phyloP scores from a whole-genome alignment of 1,140 invertebrate genomes.

The Cydia pomonella region DNA sequence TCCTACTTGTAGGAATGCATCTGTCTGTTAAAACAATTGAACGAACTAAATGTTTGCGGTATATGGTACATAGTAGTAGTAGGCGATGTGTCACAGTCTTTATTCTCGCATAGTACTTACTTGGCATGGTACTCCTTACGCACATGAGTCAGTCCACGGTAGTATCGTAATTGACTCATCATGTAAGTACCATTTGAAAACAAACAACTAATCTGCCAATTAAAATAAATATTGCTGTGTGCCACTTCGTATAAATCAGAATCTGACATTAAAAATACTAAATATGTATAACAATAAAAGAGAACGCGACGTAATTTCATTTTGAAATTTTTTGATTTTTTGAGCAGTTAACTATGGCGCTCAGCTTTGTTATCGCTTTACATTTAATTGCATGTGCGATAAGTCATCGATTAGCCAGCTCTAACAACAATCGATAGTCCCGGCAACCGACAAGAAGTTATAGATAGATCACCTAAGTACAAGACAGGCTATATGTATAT shows the following conservation, averaged over 20 bases:
- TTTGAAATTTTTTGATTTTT: background rate
- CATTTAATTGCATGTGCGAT: slow-evolving; percentile 29
- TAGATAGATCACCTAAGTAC: background rate
- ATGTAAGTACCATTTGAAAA: slow-evolving; percentile 14
- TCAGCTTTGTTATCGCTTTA: slow-evolving; percentile 14
- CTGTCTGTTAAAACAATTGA: slow-evolving; percentile 29
- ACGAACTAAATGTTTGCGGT: slow-evolving; percentile 39
- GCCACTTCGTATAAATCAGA: background rate
- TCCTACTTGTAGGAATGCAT: slow-evolving; percentile 11
- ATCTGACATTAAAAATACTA: background rate
- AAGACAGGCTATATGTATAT: no score
- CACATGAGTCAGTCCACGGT: slow-evolving; percentile 62
- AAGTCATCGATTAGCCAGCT: slow-evolving; percentile 21
- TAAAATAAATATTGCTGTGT: background rate
- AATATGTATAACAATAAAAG: background rate
- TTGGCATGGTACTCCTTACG: slow-evolving; percentile 46
- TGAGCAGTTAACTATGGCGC: background rate
- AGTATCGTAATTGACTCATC: slow-evolving; percentile 65
- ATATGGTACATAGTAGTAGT: no score
- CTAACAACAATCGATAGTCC: slow-evolving; percentile 11
- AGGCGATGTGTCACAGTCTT: slow-evolving; percentile 60
- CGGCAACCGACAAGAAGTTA: background rate
- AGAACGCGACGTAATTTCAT: background rate
- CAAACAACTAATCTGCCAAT: slow-evolving; percentile 11
- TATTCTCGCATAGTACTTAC: slow-evolving; percentile 49